phyloP scores from a whole-genome alignment of 2,797 vertebrate genomes.

The Sebastiscus tertius region DNA sequence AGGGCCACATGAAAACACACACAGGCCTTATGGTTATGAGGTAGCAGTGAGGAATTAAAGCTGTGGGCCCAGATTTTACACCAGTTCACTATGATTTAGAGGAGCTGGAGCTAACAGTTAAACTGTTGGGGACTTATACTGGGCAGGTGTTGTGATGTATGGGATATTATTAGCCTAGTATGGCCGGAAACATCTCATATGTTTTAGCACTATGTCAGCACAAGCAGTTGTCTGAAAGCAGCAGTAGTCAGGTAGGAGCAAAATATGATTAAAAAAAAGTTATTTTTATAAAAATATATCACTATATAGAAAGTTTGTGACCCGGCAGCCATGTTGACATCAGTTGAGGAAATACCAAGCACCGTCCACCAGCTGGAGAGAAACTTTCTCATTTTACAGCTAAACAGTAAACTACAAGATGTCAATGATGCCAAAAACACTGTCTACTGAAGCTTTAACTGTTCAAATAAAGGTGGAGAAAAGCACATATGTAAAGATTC shows the following conservation, averaged over 20 bases:
- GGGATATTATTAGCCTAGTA: conserved; percentile 11
- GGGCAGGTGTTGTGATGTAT: conserved; percentile 27
- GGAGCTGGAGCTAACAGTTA: conserved; percentile 8
- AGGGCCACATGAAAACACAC: conserved; percentile 12
- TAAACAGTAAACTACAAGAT: too few relatives aligned
- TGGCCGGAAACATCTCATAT: conserved; percentile 12
- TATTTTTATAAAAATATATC: too few relatives aligned
- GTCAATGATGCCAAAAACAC: too few relatives aligned
- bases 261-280: too few relatives aligned
- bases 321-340: too few relatives aligned
- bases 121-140: not conserved
- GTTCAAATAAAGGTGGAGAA: conserved; percentile 11
- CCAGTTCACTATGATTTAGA: conserved; percentile 8
- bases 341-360: too few relatives aligned
- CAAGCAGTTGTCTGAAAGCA: conserved; percentile 12
- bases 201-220: not conserved
- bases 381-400: too few relatives aligned
- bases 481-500: not conserved
- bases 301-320: too few relatives aligned
- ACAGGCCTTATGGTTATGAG: conserved; percentile 10
- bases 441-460: not conserved
- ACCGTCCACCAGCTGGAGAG: too few relatives aligned
- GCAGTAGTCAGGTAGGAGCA: too few relatives aligned
- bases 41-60: conserved; percentile 12
- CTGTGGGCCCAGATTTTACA: conserved; percentile 5